These are phyloP conservation scores for Mionectes olivaceus DNA, from an alignment of 2,797 vertebrate genomes.

Conservation along the genomic window DNA sequence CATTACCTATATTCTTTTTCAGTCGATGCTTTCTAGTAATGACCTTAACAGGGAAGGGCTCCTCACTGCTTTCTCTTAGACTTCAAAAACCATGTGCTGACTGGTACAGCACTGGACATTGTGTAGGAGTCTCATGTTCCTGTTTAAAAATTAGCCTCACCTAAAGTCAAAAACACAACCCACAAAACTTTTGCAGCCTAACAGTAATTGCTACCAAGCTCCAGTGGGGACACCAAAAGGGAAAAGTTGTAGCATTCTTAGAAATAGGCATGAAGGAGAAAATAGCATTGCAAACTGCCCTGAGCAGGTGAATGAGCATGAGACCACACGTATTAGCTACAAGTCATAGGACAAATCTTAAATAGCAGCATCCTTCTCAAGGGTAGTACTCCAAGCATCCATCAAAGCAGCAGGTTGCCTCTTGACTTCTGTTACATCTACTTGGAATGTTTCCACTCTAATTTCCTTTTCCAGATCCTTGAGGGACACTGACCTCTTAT, in stretches of 20 bases:
- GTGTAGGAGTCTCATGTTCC: neutral
- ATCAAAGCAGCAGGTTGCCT: neutral
- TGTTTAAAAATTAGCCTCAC: neutral
- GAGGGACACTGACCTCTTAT: neutral
- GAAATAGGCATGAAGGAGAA: neutral
- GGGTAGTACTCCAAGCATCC: neutral
- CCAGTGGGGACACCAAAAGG: neutral
- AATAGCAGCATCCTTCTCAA: neutral
- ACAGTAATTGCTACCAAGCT: neutral
- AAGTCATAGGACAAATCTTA: neutral
- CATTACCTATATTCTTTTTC: neutral
- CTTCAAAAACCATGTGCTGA: neutral
- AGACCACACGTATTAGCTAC: neutral
- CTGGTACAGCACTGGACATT: neutral
- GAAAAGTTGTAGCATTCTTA: neutral
- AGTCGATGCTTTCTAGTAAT: neutral
- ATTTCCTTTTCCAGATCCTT: neutral
- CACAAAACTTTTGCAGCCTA: neutral
- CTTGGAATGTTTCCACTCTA: neutral
- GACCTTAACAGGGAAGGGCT: neutral
- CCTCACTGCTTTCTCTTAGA: neutral
- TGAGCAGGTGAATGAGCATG: neutral
- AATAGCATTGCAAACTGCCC: neutral
- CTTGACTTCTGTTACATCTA: neutral
- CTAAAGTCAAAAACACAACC: neutral